Conservation (phyloP, 2,888 invertebrate genomes). For the Eristalis arbustorum region DNA sequence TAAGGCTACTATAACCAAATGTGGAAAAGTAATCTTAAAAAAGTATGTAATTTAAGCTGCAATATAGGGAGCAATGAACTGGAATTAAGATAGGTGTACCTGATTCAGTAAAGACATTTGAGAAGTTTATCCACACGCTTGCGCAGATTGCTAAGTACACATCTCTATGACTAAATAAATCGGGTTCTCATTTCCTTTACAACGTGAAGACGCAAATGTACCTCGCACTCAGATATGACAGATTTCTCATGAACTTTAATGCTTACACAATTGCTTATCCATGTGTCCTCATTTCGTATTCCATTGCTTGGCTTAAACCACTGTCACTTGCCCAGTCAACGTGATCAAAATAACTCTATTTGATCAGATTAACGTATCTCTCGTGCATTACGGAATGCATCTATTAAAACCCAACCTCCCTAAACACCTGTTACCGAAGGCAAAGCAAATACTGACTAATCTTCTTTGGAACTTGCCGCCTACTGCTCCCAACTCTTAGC, state of each 20-base stretch:
- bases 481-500: neutral
- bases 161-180: no score
- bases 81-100: no score
- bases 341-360: neutral
- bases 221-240: neutral
- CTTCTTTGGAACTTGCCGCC: neutral
- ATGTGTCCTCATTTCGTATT: neutral
- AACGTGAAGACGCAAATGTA: neutral
- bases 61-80: no score
- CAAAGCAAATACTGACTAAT: neutral
- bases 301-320: neutral
- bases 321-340: neutral
- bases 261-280: neutral
- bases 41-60: no score
- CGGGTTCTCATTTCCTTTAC: no score
- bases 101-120: no score
- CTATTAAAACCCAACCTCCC: neutral
- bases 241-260: neutral
- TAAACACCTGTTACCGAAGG: neutral
- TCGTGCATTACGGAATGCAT: neutral
- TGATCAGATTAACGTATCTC: neutral
- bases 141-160: no score
- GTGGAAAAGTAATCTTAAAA: no score
- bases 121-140: no score
- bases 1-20: no score